phyloP scores from a whole-genome alignment of 1,140 invertebrate genomes.

The Latrodectus geometricus region DNA sequence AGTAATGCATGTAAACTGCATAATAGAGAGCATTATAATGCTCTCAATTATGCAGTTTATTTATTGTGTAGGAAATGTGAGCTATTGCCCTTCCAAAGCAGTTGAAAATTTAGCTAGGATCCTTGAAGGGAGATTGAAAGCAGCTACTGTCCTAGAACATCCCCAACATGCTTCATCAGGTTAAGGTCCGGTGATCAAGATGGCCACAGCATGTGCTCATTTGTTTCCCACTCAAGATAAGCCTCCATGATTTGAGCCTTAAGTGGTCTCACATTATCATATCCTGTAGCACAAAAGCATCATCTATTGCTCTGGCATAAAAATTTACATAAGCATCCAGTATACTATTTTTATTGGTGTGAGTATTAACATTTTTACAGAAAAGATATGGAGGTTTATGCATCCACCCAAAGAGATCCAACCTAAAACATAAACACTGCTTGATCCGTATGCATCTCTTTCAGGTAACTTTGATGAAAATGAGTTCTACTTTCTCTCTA shows the following conservation, averaged over 20 bases:
- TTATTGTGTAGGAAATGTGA: background rate
- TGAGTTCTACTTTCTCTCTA: background rate
- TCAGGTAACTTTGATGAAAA: background rate
- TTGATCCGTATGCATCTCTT: slow-evolving; percentile 12
- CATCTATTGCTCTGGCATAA: slow-evolving; percentile 6
- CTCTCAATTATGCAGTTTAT: slow-evolving; percentile 3
- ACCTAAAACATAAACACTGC: background rate
- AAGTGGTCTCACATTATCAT: background rate
- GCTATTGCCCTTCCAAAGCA: background rate
- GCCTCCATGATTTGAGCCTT: background rate
- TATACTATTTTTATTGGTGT: too few relatives aligned
- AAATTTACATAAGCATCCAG: background rate
- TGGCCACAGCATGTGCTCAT: background rate
- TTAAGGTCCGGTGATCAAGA: background rate
- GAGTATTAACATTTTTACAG: too few relatives aligned
- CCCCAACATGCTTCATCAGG: background rate
- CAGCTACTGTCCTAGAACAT: background rate
- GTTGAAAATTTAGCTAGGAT: background rate
- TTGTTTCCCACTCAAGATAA: slow-evolving; percentile 13
- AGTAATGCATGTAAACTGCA: too few relatives aligned
- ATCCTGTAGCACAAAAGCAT: background rate
- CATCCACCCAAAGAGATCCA: background rate
- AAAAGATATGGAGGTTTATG: background rate
- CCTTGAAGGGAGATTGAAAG: background rate
- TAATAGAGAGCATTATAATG: too few relatives aligned